Conservation (phyloP, 2,797 vertebrate genomes). For the Chloroceryle amazona region DNA sequence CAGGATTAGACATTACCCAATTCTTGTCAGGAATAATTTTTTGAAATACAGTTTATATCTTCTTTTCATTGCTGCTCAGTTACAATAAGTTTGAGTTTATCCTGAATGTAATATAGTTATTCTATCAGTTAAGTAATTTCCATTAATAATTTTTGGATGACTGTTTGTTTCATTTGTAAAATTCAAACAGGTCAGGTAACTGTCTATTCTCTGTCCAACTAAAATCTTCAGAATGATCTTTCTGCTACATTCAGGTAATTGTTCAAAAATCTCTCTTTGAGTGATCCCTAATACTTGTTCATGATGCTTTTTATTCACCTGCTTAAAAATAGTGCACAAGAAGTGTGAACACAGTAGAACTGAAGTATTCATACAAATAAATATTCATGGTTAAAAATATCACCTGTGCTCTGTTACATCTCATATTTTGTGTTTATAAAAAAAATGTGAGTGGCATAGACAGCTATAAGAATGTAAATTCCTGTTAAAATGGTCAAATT, state of each 20-base stretch:
- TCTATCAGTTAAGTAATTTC: neutral
- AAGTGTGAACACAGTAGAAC: neutral
- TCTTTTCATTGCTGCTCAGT: neutral
- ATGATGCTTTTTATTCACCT: neutral
- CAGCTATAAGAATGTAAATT: neutral
- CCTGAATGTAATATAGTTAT: neutral
- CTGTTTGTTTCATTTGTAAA: neutral
- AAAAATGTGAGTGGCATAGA: neutral
- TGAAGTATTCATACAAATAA: neutral
- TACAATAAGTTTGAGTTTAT: neutral
- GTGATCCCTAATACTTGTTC: neutral
- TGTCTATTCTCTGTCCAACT: neutral
- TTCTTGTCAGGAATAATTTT: neutral
- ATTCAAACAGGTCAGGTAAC: neutral
- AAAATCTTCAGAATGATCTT: neutral
- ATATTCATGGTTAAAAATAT: neutral
- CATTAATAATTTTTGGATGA: neutral
- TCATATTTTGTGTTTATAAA: neutral
- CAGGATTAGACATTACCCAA: neutral
- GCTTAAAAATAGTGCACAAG: neutral
- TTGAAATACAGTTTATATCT: neutral
- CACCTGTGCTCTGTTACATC: neutral
- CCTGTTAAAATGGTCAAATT: neutral
- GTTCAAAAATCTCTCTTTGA: neutral
- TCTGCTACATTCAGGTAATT: neutral